A percentile compares a stretch with the other conserved stretches of the same genome.
Conservation (phyloP, 2,113 vertebrate genomes). For the Atlantisia rogersi region DNA sequence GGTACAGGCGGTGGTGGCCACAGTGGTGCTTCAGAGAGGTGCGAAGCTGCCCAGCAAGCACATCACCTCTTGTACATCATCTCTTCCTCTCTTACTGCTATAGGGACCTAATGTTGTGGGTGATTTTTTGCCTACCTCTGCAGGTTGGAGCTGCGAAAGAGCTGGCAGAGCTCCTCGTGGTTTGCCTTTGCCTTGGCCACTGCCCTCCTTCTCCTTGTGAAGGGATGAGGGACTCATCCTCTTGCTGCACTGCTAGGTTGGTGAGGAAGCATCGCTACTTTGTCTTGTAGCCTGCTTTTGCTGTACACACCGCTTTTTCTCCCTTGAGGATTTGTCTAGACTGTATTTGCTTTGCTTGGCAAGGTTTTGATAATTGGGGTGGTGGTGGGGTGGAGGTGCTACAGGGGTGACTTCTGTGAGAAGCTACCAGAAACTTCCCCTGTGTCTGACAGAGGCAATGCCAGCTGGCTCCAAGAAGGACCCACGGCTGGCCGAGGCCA, state of each 20-base stretch:
- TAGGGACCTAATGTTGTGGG: background rate
- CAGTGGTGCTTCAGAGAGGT: accelerated
- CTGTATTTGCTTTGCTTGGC: no score
- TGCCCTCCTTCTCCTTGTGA: background rate
- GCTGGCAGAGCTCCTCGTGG: background rate
- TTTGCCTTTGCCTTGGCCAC: background rate
- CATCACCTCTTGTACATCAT: no score
- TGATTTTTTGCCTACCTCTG: background rate
- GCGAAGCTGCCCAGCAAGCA: background rate
- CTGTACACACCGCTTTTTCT: background rate
- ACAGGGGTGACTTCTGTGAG: no score
- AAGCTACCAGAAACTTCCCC: no score
- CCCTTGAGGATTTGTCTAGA: background rate
- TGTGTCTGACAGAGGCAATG: no score
- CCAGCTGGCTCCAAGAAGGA: no score
- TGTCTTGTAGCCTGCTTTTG: background rate
- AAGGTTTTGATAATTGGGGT: no score
- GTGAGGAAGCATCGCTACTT: background rate
- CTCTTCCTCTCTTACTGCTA: background rate
- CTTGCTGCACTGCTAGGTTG: no score
- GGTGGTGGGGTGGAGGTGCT: no score
- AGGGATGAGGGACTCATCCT: background rate
- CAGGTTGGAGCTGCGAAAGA: accelerated
- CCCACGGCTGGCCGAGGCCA: no score
- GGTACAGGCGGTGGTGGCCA: background rate